Base-by-base conservation (phyloP, 2,888 invertebrate species). In the Kryphioiulus occultus region DNA sequence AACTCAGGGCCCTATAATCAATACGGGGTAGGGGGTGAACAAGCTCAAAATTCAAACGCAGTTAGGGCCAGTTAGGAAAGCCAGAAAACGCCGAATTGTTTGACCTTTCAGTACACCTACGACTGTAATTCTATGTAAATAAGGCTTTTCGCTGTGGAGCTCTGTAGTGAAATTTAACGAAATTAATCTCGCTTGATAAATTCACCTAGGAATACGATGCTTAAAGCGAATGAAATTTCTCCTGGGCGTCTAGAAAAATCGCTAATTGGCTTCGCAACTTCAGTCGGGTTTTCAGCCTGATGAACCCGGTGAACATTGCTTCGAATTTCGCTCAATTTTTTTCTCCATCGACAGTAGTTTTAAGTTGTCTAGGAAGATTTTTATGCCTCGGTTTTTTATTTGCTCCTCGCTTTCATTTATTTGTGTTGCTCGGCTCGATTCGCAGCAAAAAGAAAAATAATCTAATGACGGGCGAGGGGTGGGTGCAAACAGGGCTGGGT, bases 121-220 rank as follows among this genome's bases (percentile, higher is more conserved):
- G 26, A 68, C 68, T 26, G 68, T 68, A 68, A n/a, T 0, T n/a
- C 0, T 26, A 22, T 26, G 59, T n/a, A n/a, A n/a, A n/a, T n/a
- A n/a, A n/a, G n/a, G 19, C 59, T 0, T 59, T 7, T 19, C 59
- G 0, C 1, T 9, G 1, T 68, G 68, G 53, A 59, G n/a, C 19
- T 26, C 22, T 22, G 2, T 26, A 9, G 22, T 19, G n/a, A 10
- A 22, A n/a, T 22, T 68, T 26, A 68, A 68, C 26, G 68, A 68
- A 68, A 68, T 68, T 68, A 68, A 68, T 68, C 26, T 68, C 68
- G 68, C 68, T 68, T 22, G 68, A 26, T 68, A 26, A 22, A 68
- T 26, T 68, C 68, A 68, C 68, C 68, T n/a, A 68, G 68, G 68
- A 68, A 68, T 68, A 68, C 22, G 68, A 68, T 22, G 68, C 22